Percentiles rank a stretch among this genome's conserved stretches.
These are phyloP conservation scores for Crotophaga sulcirostris DNA, from an alignment of 2,113 vertebrate genomes.

Conservation along the genomic window DNA sequence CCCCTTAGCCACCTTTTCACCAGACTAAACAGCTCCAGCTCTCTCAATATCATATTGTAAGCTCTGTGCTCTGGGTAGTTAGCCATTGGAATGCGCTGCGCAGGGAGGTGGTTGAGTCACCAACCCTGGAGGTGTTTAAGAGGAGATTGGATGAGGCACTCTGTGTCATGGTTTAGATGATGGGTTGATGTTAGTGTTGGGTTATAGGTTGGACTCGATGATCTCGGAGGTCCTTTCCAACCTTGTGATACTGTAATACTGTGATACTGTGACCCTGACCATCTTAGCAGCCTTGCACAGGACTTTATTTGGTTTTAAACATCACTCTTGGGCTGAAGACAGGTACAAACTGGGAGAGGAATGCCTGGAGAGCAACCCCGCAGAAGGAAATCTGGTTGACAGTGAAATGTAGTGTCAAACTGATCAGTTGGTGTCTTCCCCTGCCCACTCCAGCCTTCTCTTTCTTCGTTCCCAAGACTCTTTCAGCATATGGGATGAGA, in stretches of 20 bases:
- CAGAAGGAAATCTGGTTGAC: background rate
- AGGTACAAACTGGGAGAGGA: background rate
- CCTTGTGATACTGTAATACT: too few relatives aligned
- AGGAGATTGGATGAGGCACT: too few relatives aligned
- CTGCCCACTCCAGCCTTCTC: background rate
- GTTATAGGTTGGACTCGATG: too few relatives aligned
- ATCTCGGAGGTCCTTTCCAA: too few relatives aligned
- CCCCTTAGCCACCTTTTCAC: background rate
- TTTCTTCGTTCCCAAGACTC: background rate
- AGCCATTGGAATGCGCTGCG: too few relatives aligned
- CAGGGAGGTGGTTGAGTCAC: too few relatives aligned
- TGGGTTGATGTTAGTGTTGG: too few relatives aligned
- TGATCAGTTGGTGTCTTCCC: background rate
- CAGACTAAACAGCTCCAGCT: background rate
- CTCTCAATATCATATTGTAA: background rate
- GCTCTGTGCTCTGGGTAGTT: background rate
- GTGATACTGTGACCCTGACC: too few relatives aligned
- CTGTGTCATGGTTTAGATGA: too few relatives aligned
- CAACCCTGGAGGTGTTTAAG: too few relatives aligned
- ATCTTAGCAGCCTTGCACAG: background rate
- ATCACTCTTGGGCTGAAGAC: background rate
- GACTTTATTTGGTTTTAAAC: background rate
- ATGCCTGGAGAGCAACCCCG: background rate
- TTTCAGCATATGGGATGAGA: background rate
- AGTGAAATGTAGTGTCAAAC: too few relatives aligned